Evolutionary conservation across 2,113 vertebrate genomes (phyloP).

Genomic region (Chloebia gouldiae): DNA sequence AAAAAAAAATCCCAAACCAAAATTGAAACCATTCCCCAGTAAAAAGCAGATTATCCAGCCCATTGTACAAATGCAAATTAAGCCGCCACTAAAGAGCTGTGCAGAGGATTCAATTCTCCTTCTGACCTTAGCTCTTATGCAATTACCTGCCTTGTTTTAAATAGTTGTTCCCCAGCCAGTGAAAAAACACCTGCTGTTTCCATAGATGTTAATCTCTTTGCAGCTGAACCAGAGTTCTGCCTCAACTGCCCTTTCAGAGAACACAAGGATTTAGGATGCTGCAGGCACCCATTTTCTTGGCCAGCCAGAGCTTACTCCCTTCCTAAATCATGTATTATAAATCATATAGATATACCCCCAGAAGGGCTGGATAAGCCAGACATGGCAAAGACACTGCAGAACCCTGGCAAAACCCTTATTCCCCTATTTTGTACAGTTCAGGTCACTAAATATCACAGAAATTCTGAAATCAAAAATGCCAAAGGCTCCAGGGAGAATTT

Average conservation of each 20-base stretch:
- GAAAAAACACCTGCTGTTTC: neutral
- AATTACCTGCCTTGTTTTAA: neutral
- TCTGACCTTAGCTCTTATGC: neutral
- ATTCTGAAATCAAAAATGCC: neutral
- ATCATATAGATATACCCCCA: neutral
- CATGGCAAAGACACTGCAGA: neutral
- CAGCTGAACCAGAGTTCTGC: neutral
- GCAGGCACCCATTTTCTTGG: neutral
- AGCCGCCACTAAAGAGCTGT: neutral
- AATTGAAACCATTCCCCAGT: fast-evolving
- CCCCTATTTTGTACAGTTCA: neutral
- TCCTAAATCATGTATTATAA: neutral
- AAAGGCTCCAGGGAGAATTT: neutral
- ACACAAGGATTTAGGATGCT: neutral
- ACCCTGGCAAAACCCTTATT: neutral
- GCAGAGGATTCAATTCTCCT: neutral
- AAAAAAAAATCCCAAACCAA: neutral
- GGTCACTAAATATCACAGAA: neutral
- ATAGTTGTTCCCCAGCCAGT: neutral
- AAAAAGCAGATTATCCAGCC: neutral
- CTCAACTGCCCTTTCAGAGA: neutral
- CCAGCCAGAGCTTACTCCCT: neutral
- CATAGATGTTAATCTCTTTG: neutral
- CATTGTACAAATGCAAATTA: neutral
- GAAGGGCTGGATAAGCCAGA: neutral